Base-by-base conservation (phyloP, 2,113 vertebrate genomes). In the Poecilia latipinna region DNA sequence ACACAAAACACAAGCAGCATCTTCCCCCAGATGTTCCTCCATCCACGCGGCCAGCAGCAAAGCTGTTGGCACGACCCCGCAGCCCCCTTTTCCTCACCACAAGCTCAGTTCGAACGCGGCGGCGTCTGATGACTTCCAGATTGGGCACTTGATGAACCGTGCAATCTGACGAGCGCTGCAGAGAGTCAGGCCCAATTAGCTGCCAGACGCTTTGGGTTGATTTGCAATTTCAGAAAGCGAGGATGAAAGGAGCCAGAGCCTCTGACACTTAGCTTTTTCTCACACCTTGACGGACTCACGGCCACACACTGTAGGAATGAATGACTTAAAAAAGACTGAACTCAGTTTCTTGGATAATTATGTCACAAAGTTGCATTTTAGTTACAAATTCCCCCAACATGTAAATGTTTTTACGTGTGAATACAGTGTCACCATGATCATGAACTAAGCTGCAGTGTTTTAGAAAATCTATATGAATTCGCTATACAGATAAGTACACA, bases 121-220 rank as follows among this genome's bases (percentile, higher is more conserved):
- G 28, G 73, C 12, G 37, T 63, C 35, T 91, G 88, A 92, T 90
- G 80, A 82, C 80, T 92, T 91, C 88, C 91, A 90, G 89, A 90
- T 89, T 80, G 79, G 70, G 39, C 78, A 70, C 79, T 77, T 85
- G 83, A 85, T 82, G 74, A 82, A 86, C 78, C 31, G 48, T 75
- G 78, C 74, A 72, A 76, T 81, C 73, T 61, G 70, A 76, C 69
- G 57, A 82, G 78, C 28, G 28, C 77, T 73, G 74, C 77, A 78
- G 66, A 80, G 70, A 80, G 22, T 61, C 48, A 29, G 78, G 62
- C 64, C 72, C 4, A 48, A 66, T 69, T 78, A 42, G 24, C 42
- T 11, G 65, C 80, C 76, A 68, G 66, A 65, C 64, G 64, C 31
- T 75, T 75, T 76, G 12, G 61, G 60, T 81, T 61, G 32, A 74